Percentiles rank a stretch among this genome's conserved stretches.
These are phyloP conservation scores for Etheostoma nigrum DNA, from an alignment of 2,797 vertebrate genomes.

Conservation along the genomic window DNA sequence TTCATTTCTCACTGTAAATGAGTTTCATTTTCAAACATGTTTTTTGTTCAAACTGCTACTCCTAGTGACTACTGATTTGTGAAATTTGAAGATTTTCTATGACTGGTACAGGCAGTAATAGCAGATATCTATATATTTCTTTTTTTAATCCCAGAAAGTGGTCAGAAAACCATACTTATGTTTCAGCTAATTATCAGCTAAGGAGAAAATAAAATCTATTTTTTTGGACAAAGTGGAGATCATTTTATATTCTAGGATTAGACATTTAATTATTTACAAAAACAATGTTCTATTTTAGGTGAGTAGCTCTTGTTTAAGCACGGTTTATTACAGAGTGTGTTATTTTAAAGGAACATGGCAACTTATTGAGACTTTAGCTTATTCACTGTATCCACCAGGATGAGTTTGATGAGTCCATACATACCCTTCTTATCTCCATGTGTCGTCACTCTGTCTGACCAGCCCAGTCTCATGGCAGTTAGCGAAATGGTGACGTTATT, in stretches of 20 bases:
- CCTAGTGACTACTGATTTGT: background rate
- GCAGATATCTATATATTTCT: background rate
- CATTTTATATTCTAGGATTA: background rate
- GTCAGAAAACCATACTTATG: background rate
- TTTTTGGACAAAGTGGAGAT: background rate
- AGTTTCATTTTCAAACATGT: background rate
- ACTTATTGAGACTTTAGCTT: too few species aligned
- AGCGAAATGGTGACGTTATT: too few species aligned
- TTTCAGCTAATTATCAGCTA: background rate
- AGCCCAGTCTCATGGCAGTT: too few species aligned
- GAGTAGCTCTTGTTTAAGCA: background rate
- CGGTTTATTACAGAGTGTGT: background rate
- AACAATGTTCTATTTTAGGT: background rate
- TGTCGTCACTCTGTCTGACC: too few species aligned
- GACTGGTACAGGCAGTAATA: too few species aligned
- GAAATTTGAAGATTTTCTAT: background rate
- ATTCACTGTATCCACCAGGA: too few species aligned
- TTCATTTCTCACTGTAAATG: background rate
- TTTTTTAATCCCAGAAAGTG: background rate
- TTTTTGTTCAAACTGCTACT: background rate
- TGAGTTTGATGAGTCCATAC: too few species aligned
- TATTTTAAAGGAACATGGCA: too few species aligned
- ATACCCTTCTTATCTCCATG: too few species aligned
- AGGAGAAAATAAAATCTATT: background rate
- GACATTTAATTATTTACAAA: conserved; percentile 2